A percentile compares a stretch with the other conserved stretches of the same genome.
Evolutionary conservation across 2,797 vertebrate genomes (phyloP).

Genomic region (Rhabdophis nuchalis): DNA sequence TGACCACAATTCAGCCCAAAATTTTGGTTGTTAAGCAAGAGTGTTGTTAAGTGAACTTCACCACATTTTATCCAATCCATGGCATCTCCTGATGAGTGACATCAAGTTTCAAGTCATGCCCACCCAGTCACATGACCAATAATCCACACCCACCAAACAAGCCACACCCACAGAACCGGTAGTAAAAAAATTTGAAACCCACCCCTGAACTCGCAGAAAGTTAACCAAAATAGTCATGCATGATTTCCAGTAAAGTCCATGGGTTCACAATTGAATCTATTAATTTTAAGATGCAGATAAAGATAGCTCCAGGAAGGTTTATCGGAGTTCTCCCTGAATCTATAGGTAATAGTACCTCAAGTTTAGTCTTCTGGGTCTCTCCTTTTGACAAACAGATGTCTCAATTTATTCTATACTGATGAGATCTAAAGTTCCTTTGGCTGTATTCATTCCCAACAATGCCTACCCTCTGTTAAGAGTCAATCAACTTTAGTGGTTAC

Average conservation of each 20-base stretch:
- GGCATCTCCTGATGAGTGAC: no score
- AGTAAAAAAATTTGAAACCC: no score
- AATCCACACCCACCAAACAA: no score
- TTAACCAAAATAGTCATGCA: not conserved
- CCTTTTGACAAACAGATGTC: not conserved
- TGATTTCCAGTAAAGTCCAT: not conserved
- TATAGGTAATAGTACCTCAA: not conserved
- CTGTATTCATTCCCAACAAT: not conserved
- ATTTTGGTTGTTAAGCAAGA: no score
- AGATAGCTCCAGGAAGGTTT: not conserved
- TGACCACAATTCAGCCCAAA: no score
- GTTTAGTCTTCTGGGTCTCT: not conserved
- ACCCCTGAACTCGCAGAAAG: not conserved
- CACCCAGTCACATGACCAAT: no score
- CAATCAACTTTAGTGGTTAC: not conserved
- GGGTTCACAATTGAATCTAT: not conserved
- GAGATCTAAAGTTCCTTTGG: not conserved
- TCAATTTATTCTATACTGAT: not conserved
- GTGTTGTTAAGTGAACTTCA: no score
- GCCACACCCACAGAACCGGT: no score
- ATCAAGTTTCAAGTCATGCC: no score
- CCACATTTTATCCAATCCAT: no score
- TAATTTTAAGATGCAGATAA: not conserved
- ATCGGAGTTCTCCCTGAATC: not conserved
- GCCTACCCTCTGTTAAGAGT: not conserved